A percentile compares a stretch with the other conserved stretches of the same genome.
Conservation (phyloP, 1,140 invertebrate genomes). For the Drosophila pachea region DNA sequence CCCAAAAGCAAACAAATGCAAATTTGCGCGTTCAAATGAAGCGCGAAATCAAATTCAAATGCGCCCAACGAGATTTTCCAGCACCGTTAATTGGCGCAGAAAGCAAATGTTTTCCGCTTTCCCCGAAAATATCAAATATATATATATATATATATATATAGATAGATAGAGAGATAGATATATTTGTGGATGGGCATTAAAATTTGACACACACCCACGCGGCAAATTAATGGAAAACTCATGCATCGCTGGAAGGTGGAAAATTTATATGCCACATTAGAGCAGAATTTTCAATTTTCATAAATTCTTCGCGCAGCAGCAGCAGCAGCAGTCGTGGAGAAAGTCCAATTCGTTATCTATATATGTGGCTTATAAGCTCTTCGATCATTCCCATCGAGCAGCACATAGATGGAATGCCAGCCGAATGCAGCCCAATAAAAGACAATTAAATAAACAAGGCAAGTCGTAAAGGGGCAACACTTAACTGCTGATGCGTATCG, state of each 20-base stretch:
- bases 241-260: conserved; percentile 44
- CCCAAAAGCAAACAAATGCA: conserved; percentile 61
- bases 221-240: conserved; percentile 39
- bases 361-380: background rate
- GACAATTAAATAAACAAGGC: conserved; percentile 71
- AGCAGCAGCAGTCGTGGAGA: conserved; percentile 11
- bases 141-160: conserved; percentile 1
- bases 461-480: conserved; percentile 34
- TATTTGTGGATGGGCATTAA: conserved; percentile 62
- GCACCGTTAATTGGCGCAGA: conserved; percentile 62
- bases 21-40: conserved; percentile 61
- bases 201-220: conserved; percentile 58
- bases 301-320: background rate
- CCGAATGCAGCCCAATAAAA: conserved; percentile 60
- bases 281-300: conserved; percentile 8
- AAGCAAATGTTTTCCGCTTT: conserved; percentile 60
- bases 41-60: conserved; percentile 58
- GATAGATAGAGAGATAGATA: conserved; percentile 20
- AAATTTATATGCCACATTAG: conserved; percentile 68
- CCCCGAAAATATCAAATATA: conserved; percentile 4
- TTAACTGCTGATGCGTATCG: conserved; percentile 71
- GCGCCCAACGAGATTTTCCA: background rate
- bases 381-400: no score
- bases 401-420: conserved; percentile 27
- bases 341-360: background rate